Conservation (phyloP, 2,113 vertebrate species). For the Machaerirhynchus nigripectus region DNA sequence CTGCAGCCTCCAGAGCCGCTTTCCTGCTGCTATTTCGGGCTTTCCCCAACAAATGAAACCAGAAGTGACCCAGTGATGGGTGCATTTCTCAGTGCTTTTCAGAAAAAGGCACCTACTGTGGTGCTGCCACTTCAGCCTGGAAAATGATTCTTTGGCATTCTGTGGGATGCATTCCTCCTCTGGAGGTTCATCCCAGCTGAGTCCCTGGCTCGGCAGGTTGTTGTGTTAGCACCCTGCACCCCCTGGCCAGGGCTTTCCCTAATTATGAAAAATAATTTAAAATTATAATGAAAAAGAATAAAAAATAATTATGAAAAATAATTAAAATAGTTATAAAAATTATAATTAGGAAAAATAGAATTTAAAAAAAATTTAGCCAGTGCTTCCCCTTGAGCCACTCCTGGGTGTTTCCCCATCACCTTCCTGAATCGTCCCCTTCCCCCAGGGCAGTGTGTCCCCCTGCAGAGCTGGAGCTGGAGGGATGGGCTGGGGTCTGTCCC, state of each 20-base stretch:
- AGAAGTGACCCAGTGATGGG: neutral
- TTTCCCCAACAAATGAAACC: conserved; percentile 39
- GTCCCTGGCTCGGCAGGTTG: neutral
- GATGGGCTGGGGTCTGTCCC: neutral
- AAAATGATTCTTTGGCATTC: neutral
- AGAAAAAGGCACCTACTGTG: neutral
- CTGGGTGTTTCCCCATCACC: neutral
- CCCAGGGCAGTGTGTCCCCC: neutral
- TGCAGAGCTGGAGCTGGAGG: neutral
- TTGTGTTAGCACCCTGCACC: neutral
- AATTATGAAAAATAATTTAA: neutral
- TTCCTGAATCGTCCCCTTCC: neutral
- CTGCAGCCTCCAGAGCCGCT: neutral
- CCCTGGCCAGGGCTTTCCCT: neutral
- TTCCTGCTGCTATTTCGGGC: conserved; percentile 23
- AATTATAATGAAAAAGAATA: neutral
- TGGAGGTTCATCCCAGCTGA: neutral
- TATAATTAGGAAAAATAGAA: neutral
- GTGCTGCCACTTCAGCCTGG: neutral
- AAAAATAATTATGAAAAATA: neutral
- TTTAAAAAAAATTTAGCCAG: neutral
- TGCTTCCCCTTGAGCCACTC: neutral
- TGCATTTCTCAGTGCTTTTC: conserved; percentile 2
- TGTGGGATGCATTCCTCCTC: neutral
- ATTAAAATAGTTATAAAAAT: neutral